These are phyloP conservation scores for Iguana delicatissima DNA, from an alignment of 2,797 vertebrate species.

Conservation along the genomic window DNA sequence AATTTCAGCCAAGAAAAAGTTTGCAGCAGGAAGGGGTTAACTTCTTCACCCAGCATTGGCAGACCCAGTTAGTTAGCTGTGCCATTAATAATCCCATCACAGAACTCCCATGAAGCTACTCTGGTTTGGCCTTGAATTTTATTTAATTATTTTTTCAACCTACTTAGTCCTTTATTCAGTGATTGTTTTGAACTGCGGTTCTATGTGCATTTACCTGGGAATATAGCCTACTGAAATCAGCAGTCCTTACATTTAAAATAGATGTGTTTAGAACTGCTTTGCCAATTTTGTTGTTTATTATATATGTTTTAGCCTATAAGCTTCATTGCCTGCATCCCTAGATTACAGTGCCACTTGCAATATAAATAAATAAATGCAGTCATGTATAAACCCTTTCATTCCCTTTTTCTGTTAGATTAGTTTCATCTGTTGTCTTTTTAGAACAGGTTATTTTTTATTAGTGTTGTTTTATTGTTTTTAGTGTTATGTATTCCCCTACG, in stretches of 20 bases:
- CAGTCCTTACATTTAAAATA: neutral
- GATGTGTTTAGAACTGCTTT: neutral
- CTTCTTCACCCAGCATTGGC: neutral
- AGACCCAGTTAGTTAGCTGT: neutral
- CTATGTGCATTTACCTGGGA: neutral
- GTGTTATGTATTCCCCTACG: no score
- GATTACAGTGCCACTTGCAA: neutral
- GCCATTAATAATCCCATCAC: neutral
- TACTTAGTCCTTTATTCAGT: neutral
- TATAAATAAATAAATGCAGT: neutral
- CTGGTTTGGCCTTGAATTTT: neutral
- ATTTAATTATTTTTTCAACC: neutral
- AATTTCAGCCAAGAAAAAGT: neutral
- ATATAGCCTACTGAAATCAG: neutral
- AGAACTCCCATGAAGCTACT: neutral
- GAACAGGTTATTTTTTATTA: no score
- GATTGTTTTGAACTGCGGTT: neutral
- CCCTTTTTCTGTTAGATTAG: no score
- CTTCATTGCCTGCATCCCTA: neutral
- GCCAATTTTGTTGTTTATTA: neutral
- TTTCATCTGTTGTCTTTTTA: no score
- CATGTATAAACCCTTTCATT: no score
- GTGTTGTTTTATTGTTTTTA: no score
- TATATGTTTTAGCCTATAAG: neutral
- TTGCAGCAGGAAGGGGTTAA: neutral